Percentiles rank a stretch among this genome's conserved stretches.
phyloP scores from a whole-genome alignment of 2,888 invertebrate genomes.

The Antitype chi region DNA sequence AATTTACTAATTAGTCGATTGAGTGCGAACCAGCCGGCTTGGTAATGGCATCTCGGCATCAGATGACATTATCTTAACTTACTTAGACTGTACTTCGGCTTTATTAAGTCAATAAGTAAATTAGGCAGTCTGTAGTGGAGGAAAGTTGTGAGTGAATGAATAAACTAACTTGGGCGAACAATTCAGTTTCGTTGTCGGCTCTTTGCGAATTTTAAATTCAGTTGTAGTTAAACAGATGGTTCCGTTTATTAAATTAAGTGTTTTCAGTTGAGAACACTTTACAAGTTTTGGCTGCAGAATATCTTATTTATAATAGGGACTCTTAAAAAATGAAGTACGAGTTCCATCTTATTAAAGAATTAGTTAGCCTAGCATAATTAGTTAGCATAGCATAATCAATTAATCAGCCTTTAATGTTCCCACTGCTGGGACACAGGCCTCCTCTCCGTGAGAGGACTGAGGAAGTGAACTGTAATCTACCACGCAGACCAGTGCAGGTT shows the following conservation, averaged over 20 bases:
- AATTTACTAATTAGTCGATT: constrained; percentile 78
- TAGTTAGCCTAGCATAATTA: too few relatives aligned
- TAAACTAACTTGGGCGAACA: constrained; percentile 52
- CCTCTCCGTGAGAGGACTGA: too few relatives aligned
- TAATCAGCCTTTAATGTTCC: too few relatives aligned
- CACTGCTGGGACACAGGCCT: too few relatives aligned
- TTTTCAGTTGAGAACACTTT: constrained; percentile 12
- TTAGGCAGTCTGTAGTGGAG: constrained; percentile 54
- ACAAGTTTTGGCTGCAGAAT: not conserved
- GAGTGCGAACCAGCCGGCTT: constrained; percentile 65
- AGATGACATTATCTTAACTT: constrained; percentile 75
- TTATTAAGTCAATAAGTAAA: constrained; percentile 67
- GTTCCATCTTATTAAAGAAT: not conserved
- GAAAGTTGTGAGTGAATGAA: constrained; percentile 49
- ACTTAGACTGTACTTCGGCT: constrained; percentile 62
- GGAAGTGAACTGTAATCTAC: too few relatives aligned
- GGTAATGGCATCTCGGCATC: constrained; percentile 74
- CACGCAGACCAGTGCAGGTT: too few relatives aligned
- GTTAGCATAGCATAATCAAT: too few relatives aligned
- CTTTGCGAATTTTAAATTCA: constrained; percentile 41
- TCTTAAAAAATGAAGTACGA: not conserved
- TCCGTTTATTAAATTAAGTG: constrained; percentile 11
- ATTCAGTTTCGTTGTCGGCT: constrained; percentile 45
- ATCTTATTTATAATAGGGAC: not conserved
- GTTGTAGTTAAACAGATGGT: constrained; percentile 20